Evolutionary conservation across 2,113 vertebrate genomes (phyloP), one percentile per base, ranked within the genome.

Genomic region (Marcusenius ussheri): DNA sequence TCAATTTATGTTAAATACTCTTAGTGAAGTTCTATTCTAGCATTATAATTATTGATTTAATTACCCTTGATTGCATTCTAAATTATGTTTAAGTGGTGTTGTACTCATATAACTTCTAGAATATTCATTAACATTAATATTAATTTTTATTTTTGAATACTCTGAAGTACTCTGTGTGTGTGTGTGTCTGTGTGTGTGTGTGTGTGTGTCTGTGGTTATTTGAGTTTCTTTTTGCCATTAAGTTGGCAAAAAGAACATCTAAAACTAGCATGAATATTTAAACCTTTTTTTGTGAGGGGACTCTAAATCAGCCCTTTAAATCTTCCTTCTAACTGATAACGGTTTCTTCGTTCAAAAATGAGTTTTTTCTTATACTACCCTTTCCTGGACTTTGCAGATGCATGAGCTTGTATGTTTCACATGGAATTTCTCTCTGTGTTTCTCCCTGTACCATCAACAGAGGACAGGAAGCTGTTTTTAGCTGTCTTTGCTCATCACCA

Each of bases 1-100:
- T 53, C 85, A 87, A 53, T 87, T 87, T 87, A 87, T 87, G 85
- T 87, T 87, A 87, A 87, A 87, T 87, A 87, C 50, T 51, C n/a
- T 87, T 87, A 87, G 85, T 53, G 85, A 50, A 51, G 85, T 56
- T 53, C 85, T 87, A 35, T 50, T 50, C 85, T 53, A 35, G 50
- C 85, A 87, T 53, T 35, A 87, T 87, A 87, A 87, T 87, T 87
- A 53, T 87, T 56, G 50, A 87, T 53, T 35, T 87, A 87, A 87
- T 87, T 87, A 87, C 85, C 47, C 49, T 39, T 87, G 85, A 87
- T 87, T 87, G 85, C 85, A 53, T 53, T 87, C 50, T 17, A 56
- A 87, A 87, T 31, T 50, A 56, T 53, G 50, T 87, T 53, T 87
- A 87, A 87, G 85, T 87, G 50, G 50, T 53, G n/a, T 87, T 53